Conservation (phyloP, 2,113 vertebrate species). For the Chrysochloris asiatica region DNA sequence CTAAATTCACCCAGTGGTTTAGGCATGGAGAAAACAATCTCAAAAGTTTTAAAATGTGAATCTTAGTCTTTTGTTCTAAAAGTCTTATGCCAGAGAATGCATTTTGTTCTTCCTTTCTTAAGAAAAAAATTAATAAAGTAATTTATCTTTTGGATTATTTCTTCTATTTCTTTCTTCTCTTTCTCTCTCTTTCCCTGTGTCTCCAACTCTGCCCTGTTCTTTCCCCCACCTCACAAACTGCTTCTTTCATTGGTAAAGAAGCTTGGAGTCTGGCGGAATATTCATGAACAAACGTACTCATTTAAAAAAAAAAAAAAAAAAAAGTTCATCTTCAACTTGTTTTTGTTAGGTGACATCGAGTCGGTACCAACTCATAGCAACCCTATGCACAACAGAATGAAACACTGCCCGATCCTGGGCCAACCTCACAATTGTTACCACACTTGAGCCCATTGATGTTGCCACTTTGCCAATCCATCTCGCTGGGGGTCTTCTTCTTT, state of each 20-base stretch:
- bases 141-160: not conserved
- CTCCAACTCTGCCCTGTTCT: not conserved
- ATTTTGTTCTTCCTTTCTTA: not conserved
- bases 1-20: not conserved
- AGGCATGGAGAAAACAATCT: not conserved
- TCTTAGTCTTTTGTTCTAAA: not conserved
- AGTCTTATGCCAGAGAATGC: not conserved
- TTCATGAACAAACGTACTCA: too few species aligned
- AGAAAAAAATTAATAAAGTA: not conserved
- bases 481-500: too few species aligned
- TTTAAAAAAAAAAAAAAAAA: not conserved
- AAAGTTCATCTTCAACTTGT: not conserved
- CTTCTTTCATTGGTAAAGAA: not conserved
- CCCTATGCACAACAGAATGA: too few species aligned
- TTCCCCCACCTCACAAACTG: not conserved
- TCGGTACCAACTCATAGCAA: too few species aligned
- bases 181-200: not conserved
- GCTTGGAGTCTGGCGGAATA: not conserved
- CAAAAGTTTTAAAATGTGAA: not conserved
- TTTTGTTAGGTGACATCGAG: too few species aligned
- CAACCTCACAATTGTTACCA: too few species aligned
- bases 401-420: too few species aligned
- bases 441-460: too few species aligned
- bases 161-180: not conserved
- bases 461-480: too few species aligned